phyloP scores from a whole-genome alignment of 1,140 invertebrate species.

The Ctenoplectra terminalis region DNA sequence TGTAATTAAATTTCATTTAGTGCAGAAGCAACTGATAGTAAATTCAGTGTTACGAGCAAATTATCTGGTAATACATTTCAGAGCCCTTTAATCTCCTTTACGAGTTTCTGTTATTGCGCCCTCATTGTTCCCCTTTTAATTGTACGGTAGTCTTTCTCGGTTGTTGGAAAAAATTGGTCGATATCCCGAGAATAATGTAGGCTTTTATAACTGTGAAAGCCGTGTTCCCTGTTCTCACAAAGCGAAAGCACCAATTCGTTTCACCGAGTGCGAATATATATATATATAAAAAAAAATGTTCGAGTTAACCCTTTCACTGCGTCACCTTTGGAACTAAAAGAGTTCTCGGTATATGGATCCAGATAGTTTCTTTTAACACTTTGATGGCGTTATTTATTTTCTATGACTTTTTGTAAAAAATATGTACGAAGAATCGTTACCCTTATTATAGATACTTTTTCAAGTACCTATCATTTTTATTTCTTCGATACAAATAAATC shows the following conservation, averaged over 20 bases:
- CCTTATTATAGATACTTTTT: no score
- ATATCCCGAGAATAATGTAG: slow-evolving; percentile 16
- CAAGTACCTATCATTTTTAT: no score
- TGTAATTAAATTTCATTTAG: not conserved
- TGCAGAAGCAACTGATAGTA: no score
- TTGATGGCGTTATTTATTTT: no score
- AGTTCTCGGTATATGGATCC: no score
- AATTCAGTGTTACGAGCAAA: not conserved
- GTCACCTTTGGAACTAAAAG: no score
- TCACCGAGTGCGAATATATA: not conserved
- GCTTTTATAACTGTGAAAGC: not conserved
- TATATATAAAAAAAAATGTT: no score
- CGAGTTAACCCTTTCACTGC: no score
- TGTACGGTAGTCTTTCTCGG: not conserved
- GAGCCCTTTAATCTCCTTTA: slow-evolving; percentile 4
- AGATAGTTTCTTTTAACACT: no score
- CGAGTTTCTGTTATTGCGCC: slow-evolving; percentile 20
- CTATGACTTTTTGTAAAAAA: no score
- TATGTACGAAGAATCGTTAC: no score
- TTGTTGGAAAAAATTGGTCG: slow-evolving; percentile 7
- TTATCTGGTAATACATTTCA: slow-evolving; percentile 5
- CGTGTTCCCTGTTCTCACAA: not conserved
- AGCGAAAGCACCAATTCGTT: not conserved
- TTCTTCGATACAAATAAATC: no score
- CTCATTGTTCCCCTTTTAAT: slow-evolving; percentile 14